phyloP scores from a whole-genome alignment of 2,888 invertebrate species.

The Sympetrum striolatum region DNA sequence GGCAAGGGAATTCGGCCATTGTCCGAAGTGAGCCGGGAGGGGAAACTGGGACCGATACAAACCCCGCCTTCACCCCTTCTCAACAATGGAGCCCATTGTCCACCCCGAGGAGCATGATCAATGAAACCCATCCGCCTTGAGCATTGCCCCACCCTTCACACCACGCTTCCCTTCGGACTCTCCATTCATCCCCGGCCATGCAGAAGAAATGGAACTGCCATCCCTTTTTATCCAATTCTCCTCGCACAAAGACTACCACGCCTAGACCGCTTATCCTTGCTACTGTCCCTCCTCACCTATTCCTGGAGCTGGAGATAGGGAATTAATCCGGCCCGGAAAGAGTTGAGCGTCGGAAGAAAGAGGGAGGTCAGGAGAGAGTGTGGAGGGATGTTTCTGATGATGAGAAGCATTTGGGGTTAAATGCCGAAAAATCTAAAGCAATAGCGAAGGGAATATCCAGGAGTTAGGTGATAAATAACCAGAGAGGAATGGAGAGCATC shows the following conservation, averaged over 20 bases:
- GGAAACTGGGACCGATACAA: conserved; percentile 16
- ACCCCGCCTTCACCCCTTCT: neutral
- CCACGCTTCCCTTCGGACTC: neutral
- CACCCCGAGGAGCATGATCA: conserved; percentile 28
- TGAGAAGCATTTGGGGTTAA: neutral
- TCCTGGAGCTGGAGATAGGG: neutral
- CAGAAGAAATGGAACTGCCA: conserved; percentile 38
- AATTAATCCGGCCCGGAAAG: neutral
- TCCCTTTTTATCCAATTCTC: conserved; percentile 18
- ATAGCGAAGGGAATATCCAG: neutral
- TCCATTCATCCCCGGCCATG: conserved; percentile 34
- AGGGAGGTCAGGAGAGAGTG: neutral
- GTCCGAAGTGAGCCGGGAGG: neutral
- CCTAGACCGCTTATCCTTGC: neutral
- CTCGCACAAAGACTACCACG: conserved; percentile 21
- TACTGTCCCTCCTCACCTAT: neutral
- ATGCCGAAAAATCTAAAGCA: neutral
- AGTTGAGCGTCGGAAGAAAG: neutral
- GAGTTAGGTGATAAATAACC: neutral
- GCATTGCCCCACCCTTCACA: neutral
- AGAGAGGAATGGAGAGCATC: neutral
- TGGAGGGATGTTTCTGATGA: neutral
- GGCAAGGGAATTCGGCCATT: conserved; percentile 31
- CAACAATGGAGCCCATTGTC: conserved; percentile 31
- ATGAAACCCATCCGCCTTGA: conserved; percentile 19